Evolutionary conservation across 30 jellyfish, hydroid and myxozoan genomes (phyloP), one percentile per base, ranked within the genome.

Genomic region (Nemopilema nomurai): DNA sequence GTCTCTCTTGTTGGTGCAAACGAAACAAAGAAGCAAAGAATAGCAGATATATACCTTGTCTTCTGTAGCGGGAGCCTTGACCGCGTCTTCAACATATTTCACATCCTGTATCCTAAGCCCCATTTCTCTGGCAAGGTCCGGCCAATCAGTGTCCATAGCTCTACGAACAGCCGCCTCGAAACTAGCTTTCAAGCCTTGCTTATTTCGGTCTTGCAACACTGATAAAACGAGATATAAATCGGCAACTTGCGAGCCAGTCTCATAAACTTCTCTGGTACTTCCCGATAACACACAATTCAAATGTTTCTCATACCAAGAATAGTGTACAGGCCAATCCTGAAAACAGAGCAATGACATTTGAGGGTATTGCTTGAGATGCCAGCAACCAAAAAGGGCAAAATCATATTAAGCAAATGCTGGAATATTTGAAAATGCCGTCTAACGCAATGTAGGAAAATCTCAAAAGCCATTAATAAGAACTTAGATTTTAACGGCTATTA

Each of bases 211-310:
- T 29, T 76, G 33, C 63, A 86, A 68, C 51, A 76, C 28, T 9
- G 85, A 63, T 70, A 82, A 75, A 26, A 81, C 76, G 69, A 92
- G 65, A 74, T 71, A 92, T 51, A 92, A 84, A 87, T 92, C 98
- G 0, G 98, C 96, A 41, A 87, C 84, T 63, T 92, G 98, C 62
- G 98, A 92, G 29, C 98, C 98, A 51, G 98, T 92, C 76, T 92
- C 98, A 78, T 92, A 92, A 28, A 92, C 95, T 74, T 92, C 98
- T 74, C 81, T 86, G 0, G 98, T 89, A 75, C 98, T 92, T 16
- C 98, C 98, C 28, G 97, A 81, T 28, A 92, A 70, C 53, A 62
- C 53, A 69, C 96, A 86, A 4, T 76, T 76, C 71, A 92, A 81
- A 16, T 71, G 69, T 16, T 64, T 70, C 19, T 51, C 65, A 76